Evolutionary conservation across 2,797 vertebrate genomes (phyloP).

Genomic region (Fistularia commersonii): DNA sequence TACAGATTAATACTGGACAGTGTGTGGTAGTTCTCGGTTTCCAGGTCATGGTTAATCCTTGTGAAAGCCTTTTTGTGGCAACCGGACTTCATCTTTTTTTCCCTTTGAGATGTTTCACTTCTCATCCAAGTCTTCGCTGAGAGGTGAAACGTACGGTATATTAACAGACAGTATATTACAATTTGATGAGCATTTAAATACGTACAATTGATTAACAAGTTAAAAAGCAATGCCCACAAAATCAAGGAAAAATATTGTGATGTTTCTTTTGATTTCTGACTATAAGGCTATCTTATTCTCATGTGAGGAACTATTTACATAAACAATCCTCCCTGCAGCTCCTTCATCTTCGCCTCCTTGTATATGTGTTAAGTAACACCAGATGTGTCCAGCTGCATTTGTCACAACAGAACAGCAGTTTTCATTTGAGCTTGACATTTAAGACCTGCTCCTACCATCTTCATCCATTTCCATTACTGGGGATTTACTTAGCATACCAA

Average conservation of each 20-base stretch:
- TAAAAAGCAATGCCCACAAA: background rate
- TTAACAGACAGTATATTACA: too few relatives aligned
- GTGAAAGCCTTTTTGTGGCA: too few relatives aligned
- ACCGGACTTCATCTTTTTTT: too few relatives aligned
- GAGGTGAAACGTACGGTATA: too few relatives aligned
- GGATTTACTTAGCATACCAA: constrained; percentile 42
- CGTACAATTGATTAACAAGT: background rate
- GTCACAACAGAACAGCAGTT: constrained; percentile 51
- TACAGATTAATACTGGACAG: too few relatives aligned
- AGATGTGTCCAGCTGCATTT: constrained; percentile 45
- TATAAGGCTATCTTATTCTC: too few relatives aligned
- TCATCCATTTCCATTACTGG: constrained; percentile 64
- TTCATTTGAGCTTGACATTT: constrained; percentile 69
- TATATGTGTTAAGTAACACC: constrained; percentile 41
- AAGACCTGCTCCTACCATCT: constrained; percentile 57
- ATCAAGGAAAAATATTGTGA: background rate
- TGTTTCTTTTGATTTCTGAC: background rate
- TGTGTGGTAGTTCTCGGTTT: too few relatives aligned
- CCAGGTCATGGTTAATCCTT: too few relatives aligned
- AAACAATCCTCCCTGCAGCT: background rate
- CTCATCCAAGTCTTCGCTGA: too few relatives aligned
- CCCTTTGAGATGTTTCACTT: too few relatives aligned
- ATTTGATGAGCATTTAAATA: too few relatives aligned
- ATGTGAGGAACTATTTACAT: too few relatives aligned
- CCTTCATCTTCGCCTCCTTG: constrained; percentile 4